A percentile compares a stretch with the other conserved stretches of the same genome.
These are phyloP conservation scores for Zonotrichia leucophrys DNA, from an alignment of 2,113 vertebrate genomes.

Conservation along the genomic window DNA sequence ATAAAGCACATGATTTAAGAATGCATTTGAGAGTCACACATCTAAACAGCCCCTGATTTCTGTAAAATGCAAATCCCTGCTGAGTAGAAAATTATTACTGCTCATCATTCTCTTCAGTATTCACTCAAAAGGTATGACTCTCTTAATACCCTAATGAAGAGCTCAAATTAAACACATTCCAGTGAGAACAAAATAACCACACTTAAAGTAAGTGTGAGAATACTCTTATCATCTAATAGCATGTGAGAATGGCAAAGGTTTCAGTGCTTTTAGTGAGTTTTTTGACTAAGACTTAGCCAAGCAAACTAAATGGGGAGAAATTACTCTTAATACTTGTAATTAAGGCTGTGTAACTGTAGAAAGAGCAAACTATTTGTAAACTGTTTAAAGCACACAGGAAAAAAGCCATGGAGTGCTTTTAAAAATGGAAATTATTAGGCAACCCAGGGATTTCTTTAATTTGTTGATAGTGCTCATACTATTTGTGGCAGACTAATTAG, in stretches of 20 bases:
- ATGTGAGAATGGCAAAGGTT: background rate
- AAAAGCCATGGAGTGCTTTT: background rate
- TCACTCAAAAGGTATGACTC: background rate
- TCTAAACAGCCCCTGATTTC: background rate
- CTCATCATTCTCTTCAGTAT: background rate
- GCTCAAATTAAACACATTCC: background rate
- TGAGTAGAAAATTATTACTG: background rate
- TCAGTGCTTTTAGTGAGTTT: background rate
- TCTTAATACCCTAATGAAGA: background rate
- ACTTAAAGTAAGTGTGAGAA: slow-evolving; percentile 36
- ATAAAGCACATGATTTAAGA: background rate
- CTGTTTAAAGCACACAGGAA: background rate
- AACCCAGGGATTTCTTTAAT: background rate
- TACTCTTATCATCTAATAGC: background rate
- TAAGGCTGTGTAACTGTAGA: background rate
- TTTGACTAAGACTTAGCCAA: background rate
- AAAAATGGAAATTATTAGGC: background rate
- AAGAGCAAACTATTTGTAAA: slow-evolving; percentile 5
- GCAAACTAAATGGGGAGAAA: background rate
- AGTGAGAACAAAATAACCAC: background rate
- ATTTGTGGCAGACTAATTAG: slow-evolving; percentile 35
- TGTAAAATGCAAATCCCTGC: background rate
- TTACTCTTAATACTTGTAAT: background rate
- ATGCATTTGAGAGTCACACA: background rate
- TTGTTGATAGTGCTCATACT: background rate